Evolutionary conservation across 1,140 invertebrate genomes (phyloP).

Genomic region (Psilanteris sp.): DNA sequence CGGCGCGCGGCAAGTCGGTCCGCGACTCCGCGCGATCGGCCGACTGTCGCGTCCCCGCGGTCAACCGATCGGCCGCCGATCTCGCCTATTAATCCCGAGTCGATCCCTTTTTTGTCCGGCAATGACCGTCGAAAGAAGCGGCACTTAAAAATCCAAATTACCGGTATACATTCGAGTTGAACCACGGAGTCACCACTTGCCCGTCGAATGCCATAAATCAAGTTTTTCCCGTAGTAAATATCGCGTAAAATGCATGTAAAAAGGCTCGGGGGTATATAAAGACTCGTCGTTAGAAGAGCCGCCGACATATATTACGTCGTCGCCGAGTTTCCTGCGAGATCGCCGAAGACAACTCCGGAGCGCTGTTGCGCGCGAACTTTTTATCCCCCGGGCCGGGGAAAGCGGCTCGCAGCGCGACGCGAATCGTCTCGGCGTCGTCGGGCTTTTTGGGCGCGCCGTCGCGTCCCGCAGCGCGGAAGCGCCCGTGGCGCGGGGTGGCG

Average conservation of each 20-base stretch:
- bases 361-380: conserved; percentile 59
- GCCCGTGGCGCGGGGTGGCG: too few species aligned
- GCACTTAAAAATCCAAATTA: conserved; percentile 50
- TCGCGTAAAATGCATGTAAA: conserved; percentile 65
- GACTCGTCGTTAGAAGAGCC: conserved; percentile 63
- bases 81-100: too few species aligned
- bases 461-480: conserved; percentile 72
- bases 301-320: conserved; percentile 64
- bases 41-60: too few species aligned
- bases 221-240: conserved; percentile 64
- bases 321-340: conserved; percentile 62
- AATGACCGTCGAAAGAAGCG: conserved; percentile 8
- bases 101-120: not conserved
- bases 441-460: conserved; percentile 50
- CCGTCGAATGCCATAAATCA: conserved; percentile 60
- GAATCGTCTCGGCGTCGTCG: conserved; percentile 41
- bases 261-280: conserved; percentile 62
- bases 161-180: conserved; percentile 45
- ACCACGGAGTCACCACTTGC: conserved; percentile 52
- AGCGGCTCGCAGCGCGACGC: conserved; percentile 53
- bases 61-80: too few species aligned
- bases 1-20: too few species aligned
- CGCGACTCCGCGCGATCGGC: too few species aligned
- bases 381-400: conserved; percentile 58
- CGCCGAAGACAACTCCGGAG: conserved; percentile 56